Percentiles rank a stretch among this genome's conserved stretches.
These are phyloP conservation scores for Hemaris fuciformis DNA, from an alignment of 2,888 invertebrate species.

Conservation along the genomic window DNA sequence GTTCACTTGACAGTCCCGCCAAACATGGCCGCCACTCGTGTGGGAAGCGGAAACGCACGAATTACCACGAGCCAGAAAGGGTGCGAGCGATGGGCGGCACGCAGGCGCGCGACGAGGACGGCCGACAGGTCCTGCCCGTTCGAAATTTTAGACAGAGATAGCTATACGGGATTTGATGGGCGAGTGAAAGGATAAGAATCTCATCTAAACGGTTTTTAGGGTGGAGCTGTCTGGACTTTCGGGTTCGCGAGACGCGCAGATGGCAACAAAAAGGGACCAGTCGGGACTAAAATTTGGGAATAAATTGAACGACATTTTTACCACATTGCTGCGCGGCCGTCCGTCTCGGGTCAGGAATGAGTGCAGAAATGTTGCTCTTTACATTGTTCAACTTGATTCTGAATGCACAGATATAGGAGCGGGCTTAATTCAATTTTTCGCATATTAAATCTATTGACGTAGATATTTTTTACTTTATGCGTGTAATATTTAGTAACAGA, in stretches of 20 bases:
- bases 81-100: conserved; percentile 59
- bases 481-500: conserved; percentile 24
- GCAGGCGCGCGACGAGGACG: conserved; percentile 69
- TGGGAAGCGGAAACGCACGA: conserved; percentile 80
- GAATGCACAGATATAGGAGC: neutral
- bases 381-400: conserved; percentile 7
- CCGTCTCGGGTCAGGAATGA: conserved; percentile 47
- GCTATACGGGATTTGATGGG: conserved; percentile 59
- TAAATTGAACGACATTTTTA: conserved; percentile 80
- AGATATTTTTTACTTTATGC: neutral
- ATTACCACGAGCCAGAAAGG: conserved; percentile 73
- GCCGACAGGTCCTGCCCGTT: conserved; percentile 68
- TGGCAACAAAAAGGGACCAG: conserved; percentile 78
- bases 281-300: conserved; percentile 73
- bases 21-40: conserved; percentile 79
- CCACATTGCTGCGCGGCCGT: conserved; percentile 59
- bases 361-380: conserved; percentile 31
- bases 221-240: conserved; percentile 80
- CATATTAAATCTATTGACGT: neutral
- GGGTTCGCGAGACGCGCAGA: conserved; percentile 71
- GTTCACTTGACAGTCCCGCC: conserved; percentile 78
- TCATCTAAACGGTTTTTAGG: conserved; percentile 77
- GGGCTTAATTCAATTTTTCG: neutral
- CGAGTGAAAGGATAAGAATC: conserved; percentile 70
- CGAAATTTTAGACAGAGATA: conserved; percentile 69